Percentiles rank a stretch among this genome's conserved stretches.
Evolutionary conservation across 2,113 vertebrate genomes (phyloP).

Genomic region (Sakesphorus luctuosus): DNA sequence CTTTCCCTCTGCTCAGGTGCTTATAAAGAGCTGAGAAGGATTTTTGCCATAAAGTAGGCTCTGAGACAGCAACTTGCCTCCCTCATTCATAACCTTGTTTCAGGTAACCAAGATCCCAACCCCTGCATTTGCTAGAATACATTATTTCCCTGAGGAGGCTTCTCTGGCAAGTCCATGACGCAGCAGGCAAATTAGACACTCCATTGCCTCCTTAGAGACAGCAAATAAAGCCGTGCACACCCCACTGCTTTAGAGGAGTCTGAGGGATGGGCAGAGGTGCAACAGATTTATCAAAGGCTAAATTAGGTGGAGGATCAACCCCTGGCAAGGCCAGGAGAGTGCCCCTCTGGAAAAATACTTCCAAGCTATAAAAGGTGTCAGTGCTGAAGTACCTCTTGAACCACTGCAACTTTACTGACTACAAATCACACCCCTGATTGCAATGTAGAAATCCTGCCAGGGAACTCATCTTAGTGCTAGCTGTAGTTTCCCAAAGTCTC

Average conservation of each 20-base stretch:
- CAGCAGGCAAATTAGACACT: background rate
- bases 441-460: background rate
- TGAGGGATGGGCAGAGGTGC: background rate
- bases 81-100: background rate
- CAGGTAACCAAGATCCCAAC: background rate
- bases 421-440: background rate
- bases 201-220: background rate
- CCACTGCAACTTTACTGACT: background rate
- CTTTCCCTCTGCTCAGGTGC: background rate
- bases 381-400: background rate
- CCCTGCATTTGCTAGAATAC: background rate
- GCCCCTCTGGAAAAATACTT: background rate
- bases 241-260: background rate
- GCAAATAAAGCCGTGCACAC: background rate
- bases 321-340: rapidly evolving
- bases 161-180: background rate
- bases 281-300: background rate
- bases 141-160: background rate
- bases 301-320: background rate
- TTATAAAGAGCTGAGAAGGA: background rate
- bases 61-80: background rate
- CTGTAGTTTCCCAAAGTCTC: background rate
- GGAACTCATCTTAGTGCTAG: background rate
- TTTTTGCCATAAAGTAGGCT: background rate
- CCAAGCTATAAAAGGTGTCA: background rate